phyloP scores from a whole-genome alignment of 2,797 vertebrate species.

The Brachyrhaphis roseni region DNA sequence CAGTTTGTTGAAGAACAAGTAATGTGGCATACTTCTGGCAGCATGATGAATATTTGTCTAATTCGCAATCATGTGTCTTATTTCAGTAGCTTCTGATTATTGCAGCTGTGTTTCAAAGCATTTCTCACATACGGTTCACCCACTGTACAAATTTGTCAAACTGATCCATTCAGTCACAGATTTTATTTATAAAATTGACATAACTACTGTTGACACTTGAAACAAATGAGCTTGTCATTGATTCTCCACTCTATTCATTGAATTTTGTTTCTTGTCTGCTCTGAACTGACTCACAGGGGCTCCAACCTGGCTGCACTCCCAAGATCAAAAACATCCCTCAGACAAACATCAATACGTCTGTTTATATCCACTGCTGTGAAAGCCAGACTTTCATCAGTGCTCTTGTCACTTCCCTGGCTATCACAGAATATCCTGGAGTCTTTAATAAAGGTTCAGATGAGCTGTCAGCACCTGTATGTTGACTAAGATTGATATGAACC shows the following conservation, averaged over 20 bases:
- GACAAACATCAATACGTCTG: slow-evolving; percentile 35
- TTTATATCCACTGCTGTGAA: slow-evolving; percentile 34
- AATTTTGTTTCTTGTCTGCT: slow-evolving; percentile 23
- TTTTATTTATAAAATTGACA: background rate
- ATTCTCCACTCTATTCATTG: slow-evolving; percentile 2
- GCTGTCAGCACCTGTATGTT: slow-evolving; percentile 22
- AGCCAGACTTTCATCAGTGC: slow-evolving; percentile 48
- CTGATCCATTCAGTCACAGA: background rate
- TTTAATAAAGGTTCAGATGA: slow-evolving; percentile 39
- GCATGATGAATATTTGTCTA: background rate
- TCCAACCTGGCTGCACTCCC: slow-evolving; percentile 7
- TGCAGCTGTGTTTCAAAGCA: background rate
- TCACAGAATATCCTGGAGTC: slow-evolving; percentile 21
- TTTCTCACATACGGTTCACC: background rate
- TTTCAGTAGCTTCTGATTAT: slow-evolving; percentile 1
- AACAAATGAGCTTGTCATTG: background rate
- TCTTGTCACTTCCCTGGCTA: slow-evolving; percentile 33
- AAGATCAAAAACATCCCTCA: slow-evolving; percentile 52
- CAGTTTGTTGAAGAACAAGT: background rate
- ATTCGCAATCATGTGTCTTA: background rate
- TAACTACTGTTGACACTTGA: slow-evolving; percentile 2
- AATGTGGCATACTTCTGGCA: background rate
- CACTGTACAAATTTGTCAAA: background rate
- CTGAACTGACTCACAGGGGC: slow-evolving; percentile 23
- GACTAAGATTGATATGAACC: slow-evolving; percentile 8